Evolutionary conservation across 2,888 invertebrate species (phyloP), one percentile per base, ranked within the genome.

Genomic region (Lamellibrachia satsuma): DNA sequence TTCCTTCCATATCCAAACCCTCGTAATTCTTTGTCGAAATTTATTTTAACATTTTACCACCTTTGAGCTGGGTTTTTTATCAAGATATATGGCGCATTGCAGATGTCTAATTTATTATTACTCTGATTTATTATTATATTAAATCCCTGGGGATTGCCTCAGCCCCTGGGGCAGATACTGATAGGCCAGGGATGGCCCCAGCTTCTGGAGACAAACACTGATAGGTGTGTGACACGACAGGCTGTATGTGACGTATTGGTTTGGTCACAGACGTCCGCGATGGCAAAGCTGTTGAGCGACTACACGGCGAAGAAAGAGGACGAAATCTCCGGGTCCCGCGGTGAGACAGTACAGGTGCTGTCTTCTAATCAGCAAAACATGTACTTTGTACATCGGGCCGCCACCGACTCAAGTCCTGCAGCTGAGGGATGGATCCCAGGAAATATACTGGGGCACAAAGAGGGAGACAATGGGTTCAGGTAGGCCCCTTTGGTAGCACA

Each of bases 371-470:
- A 96, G 92, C 95, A 96, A 93, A 95, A 95, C 94, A 95, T 96
- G 95, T 95, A 95, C 93, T 95, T 96, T 9, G 96, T 96, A 90
- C 95, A 96, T 93, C 94, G 96, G n/a, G 95, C 96, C 8, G 96
- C 96, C 92, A 96, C 95, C 93, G 94, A 95, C 52, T 94, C 93
- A 75, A 96, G 96, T 6, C 96, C 96, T 3, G 96, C 96, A 90
- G 96, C 96, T 0, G 96, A 97, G 94, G 97, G 97, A 2, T 96
- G 96, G 96, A 95, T 96, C 27, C 96, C 97, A 0, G 95, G 95
- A 52, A 95, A 95, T 93, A 95, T 96, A 11, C 93, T 96, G 9
- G 94, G 94, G 55, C 52, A 55, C 27, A 91, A 93, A 91, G 92
- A 90, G 57, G 91, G 60, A 52, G 91, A 93, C 57, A 92, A 92